Conservation (phyloP, 2,797 vertebrate species). For the Staurois parvus region DNA sequence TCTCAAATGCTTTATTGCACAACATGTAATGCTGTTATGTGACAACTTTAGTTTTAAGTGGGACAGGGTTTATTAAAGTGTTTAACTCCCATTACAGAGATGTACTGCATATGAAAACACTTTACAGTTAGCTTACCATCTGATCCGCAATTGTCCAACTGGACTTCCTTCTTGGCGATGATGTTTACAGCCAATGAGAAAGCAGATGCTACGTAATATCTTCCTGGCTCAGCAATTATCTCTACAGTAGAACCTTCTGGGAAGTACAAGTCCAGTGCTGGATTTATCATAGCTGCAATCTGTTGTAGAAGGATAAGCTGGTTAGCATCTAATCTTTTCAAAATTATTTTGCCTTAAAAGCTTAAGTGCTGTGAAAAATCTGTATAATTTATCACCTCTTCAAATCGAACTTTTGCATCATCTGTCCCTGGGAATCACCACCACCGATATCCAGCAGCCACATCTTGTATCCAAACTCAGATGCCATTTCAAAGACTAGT, state of each 20-base stretch:
- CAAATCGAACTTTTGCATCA: constrained; percentile 69
- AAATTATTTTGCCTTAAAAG: not conserved
- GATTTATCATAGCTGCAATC: constrained; percentile 73
- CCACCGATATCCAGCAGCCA: constrained; percentile 80
- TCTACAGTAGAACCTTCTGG: constrained; percentile 77
- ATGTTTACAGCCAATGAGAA: constrained; percentile 80
- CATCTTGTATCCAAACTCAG: constrained; percentile 77
- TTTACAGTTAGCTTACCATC: constrained; percentile 63
- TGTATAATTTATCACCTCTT: constrained; percentile 74
- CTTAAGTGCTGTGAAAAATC: not conserved
- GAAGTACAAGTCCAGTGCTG: constrained; percentile 80
- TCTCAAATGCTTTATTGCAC: no score
- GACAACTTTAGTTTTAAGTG: no score
- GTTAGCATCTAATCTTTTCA: not conserved
- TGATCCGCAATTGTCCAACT: constrained; percentile 66
- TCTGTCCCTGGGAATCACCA: constrained; percentile 73
- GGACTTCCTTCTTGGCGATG: constrained; percentile 72
- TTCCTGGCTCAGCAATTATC: constrained; percentile 77
- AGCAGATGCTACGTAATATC: constrained; percentile 78
- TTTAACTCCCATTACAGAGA: no score
- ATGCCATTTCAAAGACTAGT: constrained; percentile 77
- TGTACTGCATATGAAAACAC: not conserved
- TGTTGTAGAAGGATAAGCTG: constrained; percentile 47
- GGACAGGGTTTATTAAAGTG: no score
- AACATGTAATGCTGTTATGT: no score